Conservation (phyloP, 2,113 vertebrate genomes). For the Motacilla alba region DNA sequence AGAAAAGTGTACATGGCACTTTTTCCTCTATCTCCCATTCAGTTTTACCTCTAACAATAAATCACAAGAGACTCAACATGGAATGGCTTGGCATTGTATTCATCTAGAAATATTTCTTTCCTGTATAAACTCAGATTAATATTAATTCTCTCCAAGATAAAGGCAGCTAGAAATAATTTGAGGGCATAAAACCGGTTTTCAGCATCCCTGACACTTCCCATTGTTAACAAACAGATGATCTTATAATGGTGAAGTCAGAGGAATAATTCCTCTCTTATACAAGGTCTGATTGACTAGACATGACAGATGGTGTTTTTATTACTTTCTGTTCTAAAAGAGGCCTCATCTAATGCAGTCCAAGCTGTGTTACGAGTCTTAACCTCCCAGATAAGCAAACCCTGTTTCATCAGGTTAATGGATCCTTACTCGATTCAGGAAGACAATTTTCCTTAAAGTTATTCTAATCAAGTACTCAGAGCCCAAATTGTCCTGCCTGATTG, state of each 20-base stretch:
- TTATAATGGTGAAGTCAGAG: slow-evolving; percentile 23
- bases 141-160: slow-evolving; percentile 33
- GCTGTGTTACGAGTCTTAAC: slow-evolving; percentile 43
- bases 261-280: slow-evolving; percentile 36
- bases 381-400: slow-evolving; percentile 35
- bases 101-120: neutral
- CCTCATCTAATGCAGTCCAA: slow-evolving; percentile 31
- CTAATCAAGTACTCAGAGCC: slow-evolving; percentile 46
- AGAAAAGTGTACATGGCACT: neutral
- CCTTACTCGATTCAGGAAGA: slow-evolving; percentile 53
- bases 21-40: neutral
- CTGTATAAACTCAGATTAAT: slow-evolving; percentile 16
- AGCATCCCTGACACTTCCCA: slow-evolving; percentile 29
- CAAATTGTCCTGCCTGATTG: slow-evolving; percentile 33
- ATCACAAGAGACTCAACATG: neutral
- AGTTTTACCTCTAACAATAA: slow-evolving; percentile 28
- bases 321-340: slow-evolving; percentile 33
- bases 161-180: slow-evolving; percentile 44
- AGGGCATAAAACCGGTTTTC: slow-evolving; percentile 38
- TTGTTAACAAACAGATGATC: slow-evolving; percentile 51
- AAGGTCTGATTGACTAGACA: slow-evolving; percentile 48
- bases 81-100: neutral
- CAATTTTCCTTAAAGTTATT: slow-evolving; percentile 61
- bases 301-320: slow-evolving; percentile 57
- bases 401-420: slow-evolving; percentile 62